Evolutionary conservation across 1,140 invertebrate genomes (phyloP), one percentile per base, ranked within the genome.

Genomic region (Sycophila sp.): DNA sequence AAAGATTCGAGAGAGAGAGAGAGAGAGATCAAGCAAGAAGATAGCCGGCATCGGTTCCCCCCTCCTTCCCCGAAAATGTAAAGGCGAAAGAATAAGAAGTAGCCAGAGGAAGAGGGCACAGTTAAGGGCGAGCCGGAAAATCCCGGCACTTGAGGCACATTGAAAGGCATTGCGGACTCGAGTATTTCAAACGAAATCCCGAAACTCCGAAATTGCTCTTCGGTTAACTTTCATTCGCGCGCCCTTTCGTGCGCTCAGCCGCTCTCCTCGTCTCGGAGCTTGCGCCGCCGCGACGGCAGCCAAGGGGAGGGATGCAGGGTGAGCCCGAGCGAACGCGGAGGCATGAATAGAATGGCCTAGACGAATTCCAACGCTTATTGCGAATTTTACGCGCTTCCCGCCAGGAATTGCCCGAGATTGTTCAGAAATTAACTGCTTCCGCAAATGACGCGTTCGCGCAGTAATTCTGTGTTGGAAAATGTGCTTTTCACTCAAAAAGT

Each of bases 171-270:
- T 10, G n/a, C 8, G n/a, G 42, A 17, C 42, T 19, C 22, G 6
- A 13, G 22, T 24, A 49, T 49, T 49, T 49, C 45, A 49, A 49
- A 49, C 45, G 45, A 22, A 49, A 49, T 49, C 45, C 45, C 19
- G 45, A 13, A 49, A 49, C 45, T 49, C 45, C 4, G 45, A 22
- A 49, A 49, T 49, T 49, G 45, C 45, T 49, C 45, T 49, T 49
- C 5, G 45, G 17, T 49, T 49, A 49, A 49, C 45, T 49, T 49
- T 49, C 19, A 19, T n/a, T 19, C 45, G 15, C 40, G 40, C 40
- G 40, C 40, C 4, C n/a, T 4, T 45, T 13, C 15, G 15, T 45
- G n/a, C 40, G n/a, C n/a, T n/a, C n/a, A n/a, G n/a, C n/a, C n/a
- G n/a, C n/a, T n/a, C n/a, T n/a, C n/a, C n/a, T n/a, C n/a, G n/a